phyloP scores from a whole-genome alignment of 2,797 vertebrate species.

The Xiphorhynchus erythropygius region DNA sequence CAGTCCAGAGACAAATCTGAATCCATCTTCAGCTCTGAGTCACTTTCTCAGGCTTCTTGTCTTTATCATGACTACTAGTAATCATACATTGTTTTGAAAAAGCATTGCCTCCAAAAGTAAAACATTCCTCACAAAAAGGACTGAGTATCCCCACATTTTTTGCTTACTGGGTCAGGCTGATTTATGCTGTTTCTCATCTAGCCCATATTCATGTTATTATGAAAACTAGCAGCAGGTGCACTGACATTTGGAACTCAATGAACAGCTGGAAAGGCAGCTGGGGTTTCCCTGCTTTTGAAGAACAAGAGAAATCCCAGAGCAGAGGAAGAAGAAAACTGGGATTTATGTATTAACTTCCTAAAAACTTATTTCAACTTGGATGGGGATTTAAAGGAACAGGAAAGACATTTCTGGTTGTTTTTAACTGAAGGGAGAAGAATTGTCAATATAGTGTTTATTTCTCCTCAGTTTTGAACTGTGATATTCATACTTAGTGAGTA shows the following conservation, averaged over 20 bases:
- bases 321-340: not conserved
- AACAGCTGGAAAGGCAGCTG: constrained; percentile 54
- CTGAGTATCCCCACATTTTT: not conserved
- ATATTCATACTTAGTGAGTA: not conserved
- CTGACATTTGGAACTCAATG: not conserved
- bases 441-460: not conserved
- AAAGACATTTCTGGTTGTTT: not conserved
- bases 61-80: not conserved
- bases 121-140: not conserved
- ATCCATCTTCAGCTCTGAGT: not conserved
- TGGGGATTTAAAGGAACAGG: not conserved
- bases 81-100: not conserved
- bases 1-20: not conserved
- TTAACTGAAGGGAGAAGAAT: not conserved
- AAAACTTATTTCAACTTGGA: not conserved
- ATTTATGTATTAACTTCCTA: not conserved
- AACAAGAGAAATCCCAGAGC: not conserved
- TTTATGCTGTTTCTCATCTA: not conserved
- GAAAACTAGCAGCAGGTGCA: constrained; percentile 19
- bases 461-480: not conserved
- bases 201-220: not conserved
- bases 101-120: not conserved
- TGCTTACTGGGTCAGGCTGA: not conserved
- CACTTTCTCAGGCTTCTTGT: not conserved
- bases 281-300: not conserved